These are phyloP conservation scores for Eremobia ochroleuca DNA, from an alignment of 2,888 invertebrate genomes.

Conservation along the genomic window DNA sequence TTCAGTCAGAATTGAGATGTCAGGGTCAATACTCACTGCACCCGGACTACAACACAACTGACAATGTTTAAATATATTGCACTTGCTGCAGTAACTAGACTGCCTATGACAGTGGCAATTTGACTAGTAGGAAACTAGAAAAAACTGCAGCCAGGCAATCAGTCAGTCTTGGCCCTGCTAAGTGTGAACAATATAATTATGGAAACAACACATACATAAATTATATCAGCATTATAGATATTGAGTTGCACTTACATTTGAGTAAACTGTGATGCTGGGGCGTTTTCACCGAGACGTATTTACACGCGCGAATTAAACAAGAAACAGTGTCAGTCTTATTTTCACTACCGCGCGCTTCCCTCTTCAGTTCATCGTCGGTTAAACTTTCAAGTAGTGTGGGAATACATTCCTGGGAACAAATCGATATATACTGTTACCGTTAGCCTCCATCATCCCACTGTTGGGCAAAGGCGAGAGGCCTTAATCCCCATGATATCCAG, in stretches of 20 bases:
- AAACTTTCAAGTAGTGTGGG: constrained; percentile 97
- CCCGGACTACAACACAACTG: background rate
- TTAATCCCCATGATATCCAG: background rate
- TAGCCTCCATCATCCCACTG: background rate
- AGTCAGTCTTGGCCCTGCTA: background rate
- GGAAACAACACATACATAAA: constrained; percentile 3
- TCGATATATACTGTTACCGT: background rate
- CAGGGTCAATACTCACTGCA: background rate
- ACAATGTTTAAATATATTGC: background rate
- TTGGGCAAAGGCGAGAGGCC: background rate
- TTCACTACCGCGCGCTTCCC: constrained; percentile 97
- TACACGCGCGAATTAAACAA: constrained; percentile 97
- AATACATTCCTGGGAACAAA: constrained; percentile 94
- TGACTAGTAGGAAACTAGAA: background rate
- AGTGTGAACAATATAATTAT: background rate
- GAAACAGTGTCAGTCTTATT: constrained; percentile 99
- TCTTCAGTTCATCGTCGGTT: constrained; percentile 98
- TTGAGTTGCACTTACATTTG: constrained; percentile 84
- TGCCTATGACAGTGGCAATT: background rate
- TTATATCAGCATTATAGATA: background rate
- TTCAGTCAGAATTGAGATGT: background rate
- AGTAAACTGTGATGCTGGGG: constrained; percentile 95
- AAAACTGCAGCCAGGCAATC: background rate
- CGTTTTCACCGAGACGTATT: constrained; percentile 96
- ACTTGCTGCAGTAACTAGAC: background rate